Base-by-base conservation (phyloP, 2,888 invertebrate species). In the Salticus scenicus region DNA sequence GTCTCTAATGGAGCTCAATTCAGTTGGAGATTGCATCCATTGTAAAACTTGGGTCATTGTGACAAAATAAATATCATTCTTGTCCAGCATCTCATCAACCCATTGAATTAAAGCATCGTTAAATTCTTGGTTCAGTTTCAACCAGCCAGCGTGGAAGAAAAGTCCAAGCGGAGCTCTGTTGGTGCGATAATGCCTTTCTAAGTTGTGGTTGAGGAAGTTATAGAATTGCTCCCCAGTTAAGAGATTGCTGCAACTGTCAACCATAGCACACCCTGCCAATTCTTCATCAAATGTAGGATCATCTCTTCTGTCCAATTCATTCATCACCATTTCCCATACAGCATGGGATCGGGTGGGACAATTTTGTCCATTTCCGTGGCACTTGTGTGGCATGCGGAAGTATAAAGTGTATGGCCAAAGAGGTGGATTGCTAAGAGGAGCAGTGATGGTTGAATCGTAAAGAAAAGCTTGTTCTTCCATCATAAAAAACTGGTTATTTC, bases 371-470 rank as follows among this genome's bases (percentile, higher is more conserved):
- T 97, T 97, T 12, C 89, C 89, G 81, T 89, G 89, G 42, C 89
- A 89, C 77, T 96, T 97, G 92, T 98, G 97, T 0, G 97, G 97
- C 96, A 98, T 97, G 88, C 97, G 94, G 94, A 97, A 98, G 93
- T 98, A 98, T 30, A 98, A 92, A 1, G 98, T 98, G 93, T 98
- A 98, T 0, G 98, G 98, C 98, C 98, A 98, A 91, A 97, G 96
- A 74, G 97, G 97, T 31, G 97, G 96, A 71, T 96, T 95, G 42
- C 95, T 94, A 78, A 97, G 93, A 0, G 97, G 96, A 31, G 97
- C 97, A 0, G 97, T 97, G 90, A 98, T 97, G 14, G 97, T 97
- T 30, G 97, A 96, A 91, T 98, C 98, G 91, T 98, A 98, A 8
- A 96, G 95, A 91, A 97, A 97, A 92, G 96, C 96, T 91, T 97